Percentiles rank a stretch among this genome's conserved stretches.
Evolutionary conservation across 2,888 invertebrate genomes (phyloP).

Genomic region (Graphium colonna): DNA sequence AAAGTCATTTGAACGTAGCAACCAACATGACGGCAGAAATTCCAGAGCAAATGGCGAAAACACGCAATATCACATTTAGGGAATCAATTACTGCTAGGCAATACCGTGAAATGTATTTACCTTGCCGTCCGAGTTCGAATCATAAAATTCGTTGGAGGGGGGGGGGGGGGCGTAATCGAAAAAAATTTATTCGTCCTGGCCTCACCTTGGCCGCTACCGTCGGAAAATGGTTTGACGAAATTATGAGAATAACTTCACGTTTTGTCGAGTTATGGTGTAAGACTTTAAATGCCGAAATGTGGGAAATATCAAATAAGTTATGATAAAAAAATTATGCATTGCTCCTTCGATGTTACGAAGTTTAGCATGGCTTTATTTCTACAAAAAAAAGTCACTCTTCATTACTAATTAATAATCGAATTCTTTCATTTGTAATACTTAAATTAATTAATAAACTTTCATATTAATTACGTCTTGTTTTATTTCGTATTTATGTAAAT

Average conservation of each 20-base stretch:
- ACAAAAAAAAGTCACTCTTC: too few species aligned
- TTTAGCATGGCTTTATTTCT: too few species aligned
- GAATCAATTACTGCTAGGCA: constrained; percentile 44
- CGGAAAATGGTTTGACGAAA: background rate
- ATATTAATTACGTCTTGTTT: too few species aligned
- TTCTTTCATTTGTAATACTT: too few species aligned
- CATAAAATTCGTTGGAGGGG: constrained; percentile 19
- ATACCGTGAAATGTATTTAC: constrained; percentile 22
- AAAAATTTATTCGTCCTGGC: constrained; percentile 20
- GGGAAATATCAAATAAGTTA: too few species aligned
- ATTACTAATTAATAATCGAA: too few species aligned
- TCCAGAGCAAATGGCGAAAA: constrained; percentile 34
- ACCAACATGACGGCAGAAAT: constrained; percentile 32
- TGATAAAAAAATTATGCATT: too few species aligned
- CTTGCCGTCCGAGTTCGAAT: constrained; percentile 22
- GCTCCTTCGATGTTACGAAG: too few species aligned
- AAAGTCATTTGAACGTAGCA: constrained; percentile 26
- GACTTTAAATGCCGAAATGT: too few species aligned
- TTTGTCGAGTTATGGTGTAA: background rate
- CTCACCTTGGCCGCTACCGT: constrained; percentile 1
- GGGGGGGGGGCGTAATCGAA: constrained; percentile 19
- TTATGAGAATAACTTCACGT: constrained; percentile 2
- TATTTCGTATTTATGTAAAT: too few species aligned
- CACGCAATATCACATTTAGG: constrained; percentile 60
- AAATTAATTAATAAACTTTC: too few species aligned